phyloP scores from a whole-genome alignment of 2,113 vertebrate species.

The Sphyrna mokarran region DNA sequence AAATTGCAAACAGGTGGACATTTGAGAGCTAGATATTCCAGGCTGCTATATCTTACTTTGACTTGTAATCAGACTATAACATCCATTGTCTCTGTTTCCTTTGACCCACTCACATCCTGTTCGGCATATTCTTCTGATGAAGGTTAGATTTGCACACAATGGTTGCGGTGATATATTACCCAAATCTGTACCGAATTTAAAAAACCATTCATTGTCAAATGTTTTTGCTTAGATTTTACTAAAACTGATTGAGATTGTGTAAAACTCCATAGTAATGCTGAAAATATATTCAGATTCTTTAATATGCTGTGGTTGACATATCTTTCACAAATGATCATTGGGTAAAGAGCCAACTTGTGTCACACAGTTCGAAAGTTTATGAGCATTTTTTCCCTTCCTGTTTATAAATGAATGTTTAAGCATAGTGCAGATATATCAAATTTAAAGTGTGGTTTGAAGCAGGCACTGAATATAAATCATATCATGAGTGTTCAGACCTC shows the following conservation, averaged over 20 bases:
- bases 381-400: background rate
- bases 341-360: background rate
- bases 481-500: background rate
- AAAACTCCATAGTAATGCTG: background rate
- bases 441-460: background rate
- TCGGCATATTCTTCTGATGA: background rate
- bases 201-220: background rate
- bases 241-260: background rate
- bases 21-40: background rate
- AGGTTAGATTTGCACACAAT: background rate
- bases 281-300: background rate
- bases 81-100: background rate
- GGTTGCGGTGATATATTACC: background rate
- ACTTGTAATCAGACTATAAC: background rate
- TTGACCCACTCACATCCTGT: background rate
- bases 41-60: background rate
- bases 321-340: background rate
- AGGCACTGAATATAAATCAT: background rate
- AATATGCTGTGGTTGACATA: background rate
- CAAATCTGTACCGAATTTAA: background rate
- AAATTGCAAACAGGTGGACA: background rate
- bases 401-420: background rate
- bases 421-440: background rate
- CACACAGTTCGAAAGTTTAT: background rate
- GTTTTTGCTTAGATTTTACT: background rate